Evolutionary conservation across 2,797 vertebrate species (phyloP).

Genomic region (Cossypha heuglini): DNA sequence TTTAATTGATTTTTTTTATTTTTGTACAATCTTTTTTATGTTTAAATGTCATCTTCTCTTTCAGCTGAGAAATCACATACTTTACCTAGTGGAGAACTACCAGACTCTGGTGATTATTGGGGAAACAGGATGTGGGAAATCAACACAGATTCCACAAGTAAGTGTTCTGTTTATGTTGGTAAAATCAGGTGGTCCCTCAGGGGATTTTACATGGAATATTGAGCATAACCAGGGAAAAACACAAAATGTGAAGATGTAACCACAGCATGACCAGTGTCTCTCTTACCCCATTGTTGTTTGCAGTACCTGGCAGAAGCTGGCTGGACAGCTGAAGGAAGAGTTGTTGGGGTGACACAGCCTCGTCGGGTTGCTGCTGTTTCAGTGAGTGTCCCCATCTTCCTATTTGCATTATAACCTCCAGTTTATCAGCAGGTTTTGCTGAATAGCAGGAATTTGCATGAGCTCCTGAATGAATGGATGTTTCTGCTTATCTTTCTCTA

Average conservation of each 20-base stretch:
- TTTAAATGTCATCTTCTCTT: constrained; percentile 31
- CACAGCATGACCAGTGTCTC: neutral
- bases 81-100: constrained; percentile 93
- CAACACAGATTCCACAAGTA: constrained; percentile 96
- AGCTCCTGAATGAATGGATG: neutral
- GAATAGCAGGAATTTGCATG: neutral
- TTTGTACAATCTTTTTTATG: neutral
- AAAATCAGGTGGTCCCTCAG: neutral
- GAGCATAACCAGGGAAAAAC: neutral
- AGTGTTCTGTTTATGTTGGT: neutral
- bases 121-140: constrained; percentile 98
- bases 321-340: constrained; percentile 94
- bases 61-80: constrained; percentile 97
- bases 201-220: neutral
- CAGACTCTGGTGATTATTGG: constrained; percentile 96
- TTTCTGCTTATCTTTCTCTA: neutral
- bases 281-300: neutral
- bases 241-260: neutral
- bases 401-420: neutral
- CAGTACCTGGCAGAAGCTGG: constrained; percentile 97
- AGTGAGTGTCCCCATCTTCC: constrained; percentile 74
- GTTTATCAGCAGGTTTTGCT: neutral
- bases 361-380: constrained; percentile 94
- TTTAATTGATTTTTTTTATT: neutral
- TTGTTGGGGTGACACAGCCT: constrained; percentile 95